Evolutionary conservation across 2,797 vertebrate species (phyloP).

Genomic region (Rachycentron canadum): DNA sequence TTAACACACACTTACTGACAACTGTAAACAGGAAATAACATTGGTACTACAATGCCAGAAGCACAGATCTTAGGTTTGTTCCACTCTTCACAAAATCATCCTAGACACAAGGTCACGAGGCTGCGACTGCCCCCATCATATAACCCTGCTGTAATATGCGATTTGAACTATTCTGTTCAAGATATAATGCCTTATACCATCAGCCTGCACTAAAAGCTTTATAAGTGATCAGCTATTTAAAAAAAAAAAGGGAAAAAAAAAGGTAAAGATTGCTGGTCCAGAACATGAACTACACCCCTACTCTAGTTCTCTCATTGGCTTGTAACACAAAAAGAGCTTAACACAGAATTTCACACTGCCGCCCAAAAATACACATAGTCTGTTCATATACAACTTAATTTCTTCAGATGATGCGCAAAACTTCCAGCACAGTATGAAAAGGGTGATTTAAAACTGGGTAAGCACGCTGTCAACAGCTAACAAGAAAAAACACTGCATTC

Average conservation of each 20-base stretch:
- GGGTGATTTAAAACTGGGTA: slow-evolving; percentile 23
- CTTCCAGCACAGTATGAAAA: slow-evolving; percentile 25
- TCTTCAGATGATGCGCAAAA: slow-evolving; percentile 34
- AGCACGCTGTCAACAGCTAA: slow-evolving; percentile 9
- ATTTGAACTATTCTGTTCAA: not conserved
- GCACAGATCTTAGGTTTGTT: not conserved
- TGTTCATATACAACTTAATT: slow-evolving; percentile 31
- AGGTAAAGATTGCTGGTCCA: slow-evolving; percentile 31
- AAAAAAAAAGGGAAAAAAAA: slow-evolving; percentile 33
- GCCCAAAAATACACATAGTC: slow-evolving; percentile 34
- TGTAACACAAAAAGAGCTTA: slow-evolving; percentile 31
- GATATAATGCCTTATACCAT: slow-evolving; percentile 42
- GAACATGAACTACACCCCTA: slow-evolving; percentile 42
- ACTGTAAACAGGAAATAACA: slow-evolving; percentile 18
- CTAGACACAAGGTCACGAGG: slow-evolving; percentile 22
- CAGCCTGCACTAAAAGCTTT: slow-evolving; percentile 82
- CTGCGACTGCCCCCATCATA: slow-evolving; percentile 59
- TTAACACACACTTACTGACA: not conserved
- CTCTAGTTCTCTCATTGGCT: slow-evolving; percentile 17
- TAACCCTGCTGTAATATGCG: not conserved
- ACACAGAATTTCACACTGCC: slow-evolving; percentile 43
- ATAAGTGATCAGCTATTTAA: slow-evolving; percentile 26
- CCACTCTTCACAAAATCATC: slow-evolving; percentile 26
- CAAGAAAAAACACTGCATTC: slow-evolving; percentile 32
- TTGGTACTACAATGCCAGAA: slow-evolving; percentile 18